Conservation (phyloP, 92 coral and sea anemone genomes). For the Zoanthus gigantus region DNA sequence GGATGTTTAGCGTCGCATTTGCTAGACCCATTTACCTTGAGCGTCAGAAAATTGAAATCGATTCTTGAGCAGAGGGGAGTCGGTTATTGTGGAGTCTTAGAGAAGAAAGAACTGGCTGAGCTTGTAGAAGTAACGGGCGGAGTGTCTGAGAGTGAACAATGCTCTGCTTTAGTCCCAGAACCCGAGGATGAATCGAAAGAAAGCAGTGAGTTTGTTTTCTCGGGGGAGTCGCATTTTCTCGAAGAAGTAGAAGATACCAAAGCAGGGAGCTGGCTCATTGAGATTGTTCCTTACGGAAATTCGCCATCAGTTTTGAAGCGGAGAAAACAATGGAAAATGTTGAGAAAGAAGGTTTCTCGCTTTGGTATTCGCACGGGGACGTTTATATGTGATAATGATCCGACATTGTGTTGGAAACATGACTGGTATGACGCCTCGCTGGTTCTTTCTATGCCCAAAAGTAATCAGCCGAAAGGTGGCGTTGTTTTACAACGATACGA, state of each 20-base stretch:
- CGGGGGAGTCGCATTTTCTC: constrained; percentile 94
- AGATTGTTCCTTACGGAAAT: constrained; percentile 78
- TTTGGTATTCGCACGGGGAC: constrained; percentile 97
- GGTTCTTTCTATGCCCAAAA: constrained; percentile 86
- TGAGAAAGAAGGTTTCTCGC: constrained; percentile 81
- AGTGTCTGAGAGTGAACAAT: constrained; percentile 83
- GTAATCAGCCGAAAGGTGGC: constrained; percentile 96
- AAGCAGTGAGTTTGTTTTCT: constrained; percentile 73
- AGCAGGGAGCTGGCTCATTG: constrained; percentile 97
- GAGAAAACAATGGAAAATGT: constrained; percentile 81
- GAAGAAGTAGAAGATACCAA: constrained; percentile 99
- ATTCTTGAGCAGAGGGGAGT: constrained; percentile 96
- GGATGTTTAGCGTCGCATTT: constrained; percentile 94
- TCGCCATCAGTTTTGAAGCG: constrained; percentile 61
- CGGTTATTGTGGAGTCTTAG: constrained; percentile 92
- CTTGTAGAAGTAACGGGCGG: constrained; percentile 94
- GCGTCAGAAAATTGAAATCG: constrained; percentile 90
- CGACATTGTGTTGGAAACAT: constrained; percentile 82
- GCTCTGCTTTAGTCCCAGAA: constrained; percentile 60
- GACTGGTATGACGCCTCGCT: constrained; percentile 81
- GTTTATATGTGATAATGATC: constrained; percentile 86
- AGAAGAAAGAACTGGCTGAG: constrained; percentile 92
- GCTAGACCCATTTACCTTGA: constrained; percentile 92
- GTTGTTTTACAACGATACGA: constrained; percentile 88
- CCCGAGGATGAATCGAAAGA: constrained; percentile 66